A percentile compares a stretch with the other conserved stretches of the same genome.
Evolutionary conservation across 2,113 vertebrate genomes (phyloP).

Genomic region (Rattus rattus): DNA sequence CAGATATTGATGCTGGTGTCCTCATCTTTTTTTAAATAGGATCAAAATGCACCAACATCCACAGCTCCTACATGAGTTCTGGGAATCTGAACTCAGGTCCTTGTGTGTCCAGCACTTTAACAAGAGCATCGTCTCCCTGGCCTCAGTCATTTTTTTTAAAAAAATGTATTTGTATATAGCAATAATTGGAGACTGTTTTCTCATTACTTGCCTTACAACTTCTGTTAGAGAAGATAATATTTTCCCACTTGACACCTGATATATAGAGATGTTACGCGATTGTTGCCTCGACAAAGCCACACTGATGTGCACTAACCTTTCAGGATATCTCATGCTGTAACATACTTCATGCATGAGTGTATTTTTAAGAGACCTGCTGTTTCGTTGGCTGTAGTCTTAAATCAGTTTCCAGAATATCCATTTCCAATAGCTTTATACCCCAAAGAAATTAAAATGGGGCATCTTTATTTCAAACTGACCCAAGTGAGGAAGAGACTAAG

Average conservation of each 20-base stretch:
- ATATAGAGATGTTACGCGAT: conserved; percentile 73
- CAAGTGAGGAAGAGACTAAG: conserved; percentile 79
- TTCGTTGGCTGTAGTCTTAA: conserved; percentile 82
- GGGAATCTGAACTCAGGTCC: background rate
- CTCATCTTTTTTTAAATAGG: background rate
- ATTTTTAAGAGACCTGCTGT: conserved; percentile 82
- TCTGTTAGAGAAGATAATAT: conserved; percentile 30
- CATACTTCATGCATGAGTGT: conserved; percentile 76
- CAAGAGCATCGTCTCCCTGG: background rate
- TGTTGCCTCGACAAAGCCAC: conserved; percentile 80
- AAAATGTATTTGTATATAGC: background rate
- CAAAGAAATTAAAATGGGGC: conserved; percentile 84
- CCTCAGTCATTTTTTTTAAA: background rate
- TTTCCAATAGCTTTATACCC: conserved; percentile 83
- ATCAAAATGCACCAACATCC: background rate
- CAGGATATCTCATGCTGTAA: conserved; percentile 73
- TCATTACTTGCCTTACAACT: conserved; percentile 6
- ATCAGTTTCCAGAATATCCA: conserved; percentile 79
- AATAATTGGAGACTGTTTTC: conserved; percentile 16
- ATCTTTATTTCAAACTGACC: conserved; percentile 82
- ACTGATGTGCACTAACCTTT: conserved; percentile 74
- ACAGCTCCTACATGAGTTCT: background rate
- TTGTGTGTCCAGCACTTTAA: background rate
- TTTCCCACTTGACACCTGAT: conserved; percentile 50
- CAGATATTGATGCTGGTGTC: background rate